A percentile compares a stretch with the other conserved stretches of the same genome.
These are phyloP conservation scores for Alentia gelatinosa DNA, from an alignment of 2,888 invertebrate genomes.

Conservation along the genomic window DNA sequence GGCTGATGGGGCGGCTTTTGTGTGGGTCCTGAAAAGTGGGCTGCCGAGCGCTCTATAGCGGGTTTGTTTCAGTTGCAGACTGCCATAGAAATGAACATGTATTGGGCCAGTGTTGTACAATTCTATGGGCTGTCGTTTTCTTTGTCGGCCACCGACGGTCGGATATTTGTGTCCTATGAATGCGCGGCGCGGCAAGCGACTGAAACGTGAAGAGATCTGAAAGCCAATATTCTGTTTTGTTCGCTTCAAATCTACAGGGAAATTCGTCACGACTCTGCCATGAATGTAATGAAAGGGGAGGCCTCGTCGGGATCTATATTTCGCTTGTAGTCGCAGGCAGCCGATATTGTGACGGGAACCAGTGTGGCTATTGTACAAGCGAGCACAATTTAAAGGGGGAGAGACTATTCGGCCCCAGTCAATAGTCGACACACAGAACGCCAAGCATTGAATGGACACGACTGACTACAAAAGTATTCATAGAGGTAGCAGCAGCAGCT, in stretches of 20 bases:
- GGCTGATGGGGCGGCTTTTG: background rate
- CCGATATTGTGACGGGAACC: slow-evolving; percentile 24
- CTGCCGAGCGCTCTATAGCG: background rate
- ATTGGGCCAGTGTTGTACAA: slow-evolving; percentile 48
- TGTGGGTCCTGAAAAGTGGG: background rate
- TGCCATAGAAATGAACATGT: slow-evolving; percentile 45
- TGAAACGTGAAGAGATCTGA: slow-evolving; percentile 29
- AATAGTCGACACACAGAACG: background rate
- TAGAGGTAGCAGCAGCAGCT: no score
- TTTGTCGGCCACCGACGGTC: background rate
- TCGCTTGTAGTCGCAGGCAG: slow-evolving; percentile 25
- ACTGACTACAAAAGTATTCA: no score
- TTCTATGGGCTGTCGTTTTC: slow-evolving; percentile 47
- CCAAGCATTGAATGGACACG: no score
- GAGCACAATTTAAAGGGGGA: slow-evolving; percentile 43
- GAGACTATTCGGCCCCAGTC: background rate
- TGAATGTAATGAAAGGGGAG: slow-evolving; percentile 35
- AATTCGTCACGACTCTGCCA: slow-evolving; percentile 31
- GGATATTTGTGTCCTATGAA: slow-evolving; percentile 46
- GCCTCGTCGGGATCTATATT: slow-evolving; percentile 22
- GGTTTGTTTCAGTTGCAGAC: slow-evolving; percentile 19
- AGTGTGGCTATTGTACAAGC: background rate
- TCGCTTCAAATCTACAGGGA: slow-evolving; percentile 48
- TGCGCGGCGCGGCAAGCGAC: background rate
- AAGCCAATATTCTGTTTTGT: slow-evolving; percentile 50